Base-by-base conservation (phyloP, 2,797 vertebrate species). In the Lacerta agilis region DNA sequence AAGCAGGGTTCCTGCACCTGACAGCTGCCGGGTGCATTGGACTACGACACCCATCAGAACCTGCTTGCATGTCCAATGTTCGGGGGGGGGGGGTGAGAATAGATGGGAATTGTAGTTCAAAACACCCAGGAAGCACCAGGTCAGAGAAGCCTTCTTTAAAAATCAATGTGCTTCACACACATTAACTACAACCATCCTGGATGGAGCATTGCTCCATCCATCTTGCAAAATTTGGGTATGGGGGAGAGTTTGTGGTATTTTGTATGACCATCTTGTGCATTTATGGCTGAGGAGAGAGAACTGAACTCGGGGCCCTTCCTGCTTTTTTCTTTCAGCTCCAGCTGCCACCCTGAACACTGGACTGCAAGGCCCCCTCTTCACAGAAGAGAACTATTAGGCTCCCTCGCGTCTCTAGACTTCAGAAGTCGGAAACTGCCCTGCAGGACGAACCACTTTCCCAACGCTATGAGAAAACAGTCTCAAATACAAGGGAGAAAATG, bases 361-460 rank as follows among this genome's bases (percentile, higher is more conserved):
- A 76, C 41, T 81, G 43, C 10, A 45, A 3, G 20, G 38, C n/a
- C 15, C 43, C 5, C 25, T 73, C 49, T 81, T 38, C 49, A 10
- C n/a, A 20, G 64, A 87, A n/a, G n/a, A 2, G 2, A 64, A 81
- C 15, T 20, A n/a, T 15, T 58, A 13, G 38, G 41, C 1, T 69
- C 9, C 4, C 10, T 83, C 5, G 11, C 33, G 18, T 79, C 69
- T 41, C 33, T 71, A 45, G 67, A 83, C 45, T 41, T 77, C 33
- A 41, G 73, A 20, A 72, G 64, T 88, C 29, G 84, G 33, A 45
- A 76, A 77, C 11, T 25, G 17, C 33, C 45, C n/a, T 77, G 43
- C 5, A 66, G 84, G 88, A 84, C 96, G 94, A 96, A 89, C 96
- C 95, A 96, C 84, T 92, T 89, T 15, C 0, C n/a, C 89, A 92